Conservation (phyloP, 2,113 vertebrate genomes). For the Panurus biarmicus region DNA sequence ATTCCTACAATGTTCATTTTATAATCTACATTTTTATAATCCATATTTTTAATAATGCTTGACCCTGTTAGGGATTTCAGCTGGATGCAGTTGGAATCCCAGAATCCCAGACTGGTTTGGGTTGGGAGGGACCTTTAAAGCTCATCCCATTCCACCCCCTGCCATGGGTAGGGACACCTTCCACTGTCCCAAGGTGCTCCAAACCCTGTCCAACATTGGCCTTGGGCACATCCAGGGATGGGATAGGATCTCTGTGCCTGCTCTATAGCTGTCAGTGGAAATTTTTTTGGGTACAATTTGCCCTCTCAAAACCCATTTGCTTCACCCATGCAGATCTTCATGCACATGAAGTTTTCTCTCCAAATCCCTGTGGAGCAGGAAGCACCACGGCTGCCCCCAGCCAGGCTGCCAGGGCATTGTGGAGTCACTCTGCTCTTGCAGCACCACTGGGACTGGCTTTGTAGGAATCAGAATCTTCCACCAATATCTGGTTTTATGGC, state of each 20-base stretch:
- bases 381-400: neutral
- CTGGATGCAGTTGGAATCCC: neutral
- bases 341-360: too few species aligned
- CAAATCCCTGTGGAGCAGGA: neutral
- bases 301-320: neutral
- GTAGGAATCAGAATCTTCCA: neutral
- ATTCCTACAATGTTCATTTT: neutral
- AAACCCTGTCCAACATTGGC: neutral
- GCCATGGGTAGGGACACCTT: neutral
- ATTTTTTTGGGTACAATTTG: neutral
- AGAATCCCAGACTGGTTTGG: neutral
- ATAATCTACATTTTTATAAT: neutral
- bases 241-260: neutral
- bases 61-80: neutral
- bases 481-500: neutral
- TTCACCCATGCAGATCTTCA: neutral
- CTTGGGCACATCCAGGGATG: neutral
- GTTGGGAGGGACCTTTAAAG: neutral
- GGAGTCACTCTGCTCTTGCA: neutral
- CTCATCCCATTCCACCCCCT: neutral
- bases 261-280: accelerated
- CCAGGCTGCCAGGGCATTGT: neutral
- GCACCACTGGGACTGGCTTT: neutral
- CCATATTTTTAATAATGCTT: neutral
- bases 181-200: neutral